Evolutionary conservation across 2,113 vertebrate species (phyloP).

Genomic region (Pseudorectes ferrugineus): DNA sequence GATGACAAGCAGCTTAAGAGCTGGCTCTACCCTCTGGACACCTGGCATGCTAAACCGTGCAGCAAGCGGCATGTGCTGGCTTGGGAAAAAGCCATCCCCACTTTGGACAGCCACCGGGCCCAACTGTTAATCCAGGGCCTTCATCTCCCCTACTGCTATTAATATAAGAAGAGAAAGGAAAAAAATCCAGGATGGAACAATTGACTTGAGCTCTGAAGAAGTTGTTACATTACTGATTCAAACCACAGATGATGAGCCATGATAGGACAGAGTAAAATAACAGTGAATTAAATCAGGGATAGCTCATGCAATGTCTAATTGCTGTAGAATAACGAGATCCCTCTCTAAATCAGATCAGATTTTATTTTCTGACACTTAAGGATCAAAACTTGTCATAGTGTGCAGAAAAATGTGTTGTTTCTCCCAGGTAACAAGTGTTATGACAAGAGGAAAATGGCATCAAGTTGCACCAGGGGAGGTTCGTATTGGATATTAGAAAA

Average conservation of each 20-base stretch:
- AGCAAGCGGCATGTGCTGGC: not conserved
- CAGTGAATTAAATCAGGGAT: not conserved
- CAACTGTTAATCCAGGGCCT: not conserved
- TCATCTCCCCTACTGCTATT: not conserved
- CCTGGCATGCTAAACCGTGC: not conserved
- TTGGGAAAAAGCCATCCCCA: constrained; percentile 49
- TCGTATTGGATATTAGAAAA: not conserved
- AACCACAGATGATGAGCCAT: not conserved
- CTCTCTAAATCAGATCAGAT: not conserved
- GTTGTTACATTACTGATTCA: not conserved
- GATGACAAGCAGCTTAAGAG: constrained; percentile 58
- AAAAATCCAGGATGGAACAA: not conserved
- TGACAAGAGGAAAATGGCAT: not conserved
- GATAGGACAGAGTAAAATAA: not conserved
- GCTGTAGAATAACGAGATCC: not conserved
- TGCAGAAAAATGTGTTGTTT: not conserved
- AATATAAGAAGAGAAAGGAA: not conserved
- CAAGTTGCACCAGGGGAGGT: not conserved
- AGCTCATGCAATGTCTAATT: not conserved
- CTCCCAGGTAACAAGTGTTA: not conserved
- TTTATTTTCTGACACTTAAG: not conserved
- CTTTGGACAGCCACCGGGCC: not conserved
- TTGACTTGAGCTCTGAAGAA: not conserved
- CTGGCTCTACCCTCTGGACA: constrained; percentile 46
- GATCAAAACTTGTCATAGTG: not conserved